Percentiles rank a stretch among this genome's conserved stretches.
Conservation (phyloP, 35 echinoderm and acorn worm genomes). For the Antedon bifida region DNA sequence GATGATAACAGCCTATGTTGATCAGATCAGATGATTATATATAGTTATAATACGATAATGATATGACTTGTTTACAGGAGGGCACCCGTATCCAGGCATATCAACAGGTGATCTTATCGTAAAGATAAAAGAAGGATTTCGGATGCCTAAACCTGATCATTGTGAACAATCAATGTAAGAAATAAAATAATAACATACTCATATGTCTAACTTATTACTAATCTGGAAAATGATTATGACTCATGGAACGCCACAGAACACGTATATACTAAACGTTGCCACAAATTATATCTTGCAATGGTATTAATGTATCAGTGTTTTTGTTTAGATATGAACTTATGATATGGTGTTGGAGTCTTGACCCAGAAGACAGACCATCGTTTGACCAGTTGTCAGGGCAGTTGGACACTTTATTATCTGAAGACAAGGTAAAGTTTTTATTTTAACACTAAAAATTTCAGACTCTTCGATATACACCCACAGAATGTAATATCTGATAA, state of each 20-base stretch:
- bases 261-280: no score
- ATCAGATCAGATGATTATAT: not conserved
- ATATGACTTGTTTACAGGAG: not conserved
- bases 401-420: not conserved
- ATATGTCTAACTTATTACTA: no score
- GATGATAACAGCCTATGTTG: not conserved
- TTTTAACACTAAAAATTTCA: no score
- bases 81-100: not conserved
- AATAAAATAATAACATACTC: no score
- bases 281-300: no score
- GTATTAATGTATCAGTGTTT: no score
- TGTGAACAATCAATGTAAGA: not conserved
- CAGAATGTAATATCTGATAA: no score
- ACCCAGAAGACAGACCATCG: not conserved
- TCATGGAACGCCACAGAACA: no score
- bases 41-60: no score
- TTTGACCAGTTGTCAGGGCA: not conserved
- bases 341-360: not conserved
- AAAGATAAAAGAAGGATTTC: not conserved
- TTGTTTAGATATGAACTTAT: not conserved
- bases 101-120: not conserved
- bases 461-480: no score
- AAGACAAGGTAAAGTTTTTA: not conserved
- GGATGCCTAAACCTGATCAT: constrained; percentile 3
- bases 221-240: no score